A percentile compares a stretch with the other conserved stretches of the same genome.
Evolutionary conservation across 2,888 invertebrate genomes (phyloP).

Genomic region (Neelides folsomi): DNA sequence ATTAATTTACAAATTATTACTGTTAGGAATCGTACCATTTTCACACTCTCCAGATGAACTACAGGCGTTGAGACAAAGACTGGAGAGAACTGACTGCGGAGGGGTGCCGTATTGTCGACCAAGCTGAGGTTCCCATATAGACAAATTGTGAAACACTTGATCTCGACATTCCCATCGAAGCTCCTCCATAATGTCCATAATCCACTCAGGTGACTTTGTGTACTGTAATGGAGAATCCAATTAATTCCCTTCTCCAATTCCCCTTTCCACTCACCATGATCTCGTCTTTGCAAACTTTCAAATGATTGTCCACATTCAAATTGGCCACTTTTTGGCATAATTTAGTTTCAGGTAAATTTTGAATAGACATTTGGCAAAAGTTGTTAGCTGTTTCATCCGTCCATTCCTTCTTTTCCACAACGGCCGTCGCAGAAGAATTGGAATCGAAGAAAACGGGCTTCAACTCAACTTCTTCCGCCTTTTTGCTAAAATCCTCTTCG

Average conservation of each 20-base stretch:
- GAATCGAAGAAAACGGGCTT: conserved; percentile 22
- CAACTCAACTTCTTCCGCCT: conserved; percentile 11
- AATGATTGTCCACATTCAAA: conserved; percentile 27
- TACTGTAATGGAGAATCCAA: conserved; percentile 15
- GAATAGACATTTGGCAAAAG: conserved; percentile 30
- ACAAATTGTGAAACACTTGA: conserved; percentile 33
- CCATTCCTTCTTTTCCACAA: conserved; percentile 24
- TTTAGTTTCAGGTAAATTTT: conserved; percentile 29
- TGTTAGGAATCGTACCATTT: conserved; percentile 17
- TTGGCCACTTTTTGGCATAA: conserved; percentile 29
- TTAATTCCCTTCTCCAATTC: background rate
- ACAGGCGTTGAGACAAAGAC: conserved; percentile 30
- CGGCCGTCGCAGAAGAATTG: conserved; percentile 11
- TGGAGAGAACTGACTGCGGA: conserved; percentile 26
- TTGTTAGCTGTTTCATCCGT: conserved; percentile 31
- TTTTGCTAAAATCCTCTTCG: conserved; percentile 22
- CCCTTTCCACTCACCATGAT: conserved; percentile 19
- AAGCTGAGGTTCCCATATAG: conserved; percentile 34
- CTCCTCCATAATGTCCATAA: conserved; percentile 30
- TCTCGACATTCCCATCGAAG: conserved; percentile 33
- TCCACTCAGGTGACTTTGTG: conserved; percentile 29
- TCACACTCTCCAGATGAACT: conserved; percentile 25
- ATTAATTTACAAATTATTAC: background rate
- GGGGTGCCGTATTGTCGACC: conserved; percentile 32
- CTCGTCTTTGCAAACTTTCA: conserved; percentile 26